Evolutionary conservation across 2,888 invertebrate genomes (phyloP).

Genomic region (Drosophila quinaria): DNA sequence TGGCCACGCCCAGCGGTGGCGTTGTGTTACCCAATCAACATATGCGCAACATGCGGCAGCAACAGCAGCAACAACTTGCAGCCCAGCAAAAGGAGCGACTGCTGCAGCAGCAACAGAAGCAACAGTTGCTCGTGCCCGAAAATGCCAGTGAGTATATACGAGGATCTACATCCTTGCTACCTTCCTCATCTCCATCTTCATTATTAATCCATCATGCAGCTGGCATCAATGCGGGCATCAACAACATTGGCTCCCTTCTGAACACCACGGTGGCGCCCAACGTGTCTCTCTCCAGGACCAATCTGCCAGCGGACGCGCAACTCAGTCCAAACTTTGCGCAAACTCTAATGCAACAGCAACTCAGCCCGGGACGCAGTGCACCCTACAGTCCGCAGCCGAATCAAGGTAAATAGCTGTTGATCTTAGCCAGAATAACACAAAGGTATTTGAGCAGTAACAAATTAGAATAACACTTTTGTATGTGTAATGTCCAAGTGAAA

Average conservation of each 20-base stretch:
- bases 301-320: constrained; percentile 88
- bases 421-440: too few species aligned
- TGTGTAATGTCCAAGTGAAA: too few species aligned
- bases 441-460: too few species aligned
- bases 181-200: background rate
- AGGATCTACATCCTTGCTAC: background rate
- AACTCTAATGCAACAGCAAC: constrained; percentile 85
- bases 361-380: constrained; percentile 85
- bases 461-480: too few species aligned
- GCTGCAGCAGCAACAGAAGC: constrained; percentile 92
- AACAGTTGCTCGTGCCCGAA: constrained; percentile 92
- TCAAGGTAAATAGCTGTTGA: constrained; percentile 63
- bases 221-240: constrained; percentile 85
- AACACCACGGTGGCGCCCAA: constrained; percentile 94
- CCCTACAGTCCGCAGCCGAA: constrained; percentile 85
- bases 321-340: constrained; percentile 89
- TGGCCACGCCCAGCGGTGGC: constrained; percentile 80
- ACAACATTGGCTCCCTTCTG: constrained; percentile 93
- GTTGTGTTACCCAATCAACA: constrained; percentile 76
- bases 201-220: constrained; percentile 21
- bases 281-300: constrained; percentile 92
- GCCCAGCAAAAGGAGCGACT: constrained; percentile 90
- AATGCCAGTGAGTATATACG: constrained; percentile 87
- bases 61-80: constrained; percentile 83
- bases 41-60: constrained; percentile 80